phyloP scores from a whole-genome alignment of 2,888 invertebrate genomes.

The Drosophila dives region DNA sequence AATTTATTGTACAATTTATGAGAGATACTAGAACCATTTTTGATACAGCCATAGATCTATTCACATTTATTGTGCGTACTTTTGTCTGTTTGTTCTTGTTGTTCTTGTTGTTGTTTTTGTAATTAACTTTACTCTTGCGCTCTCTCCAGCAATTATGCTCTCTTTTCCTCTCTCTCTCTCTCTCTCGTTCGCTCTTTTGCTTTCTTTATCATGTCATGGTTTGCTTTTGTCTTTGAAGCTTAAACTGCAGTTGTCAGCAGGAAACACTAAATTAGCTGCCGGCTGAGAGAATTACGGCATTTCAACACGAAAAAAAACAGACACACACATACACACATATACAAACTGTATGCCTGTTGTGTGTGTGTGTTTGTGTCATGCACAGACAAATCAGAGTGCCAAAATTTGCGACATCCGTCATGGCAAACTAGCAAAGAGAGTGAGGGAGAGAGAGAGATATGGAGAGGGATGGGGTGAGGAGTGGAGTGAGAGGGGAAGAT shows the following conservation, averaged over 20 bases:
- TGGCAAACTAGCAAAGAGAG: conserved; percentile 1
- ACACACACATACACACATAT: conserved; percentile 4
- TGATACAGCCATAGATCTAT: conserved; percentile 33
- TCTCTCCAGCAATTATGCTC: neutral
- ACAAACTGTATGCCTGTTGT: conserved; percentile 2
- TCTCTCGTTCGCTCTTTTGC: conserved; percentile 4
- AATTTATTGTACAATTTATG: conserved; percentile 56
- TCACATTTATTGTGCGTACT: conserved; percentile 27
- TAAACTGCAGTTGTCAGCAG: conserved; percentile 79
- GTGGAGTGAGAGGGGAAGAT: neutral
- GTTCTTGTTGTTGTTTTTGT: neutral
- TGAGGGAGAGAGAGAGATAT: too few relatives aligned
- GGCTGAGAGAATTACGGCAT: conserved; percentile 73
- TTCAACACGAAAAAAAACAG: conserved; percentile 42
- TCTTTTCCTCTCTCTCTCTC: neutral
- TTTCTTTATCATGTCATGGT: conserved; percentile 54
- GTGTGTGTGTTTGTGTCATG: conserved; percentile 39
- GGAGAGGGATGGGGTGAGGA: neutral
- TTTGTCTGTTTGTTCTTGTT: neutral
- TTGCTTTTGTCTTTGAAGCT: conserved; percentile 62
- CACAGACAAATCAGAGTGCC: conserved; percentile 68
- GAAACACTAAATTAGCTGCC: conserved; percentile 81
- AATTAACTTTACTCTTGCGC: conserved; percentile 24
- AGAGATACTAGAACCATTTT: conserved; percentile 48
- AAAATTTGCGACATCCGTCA: conserved; percentile 78